phyloP scores from a whole-genome alignment of 2,113 vertebrate species.

The Zosterops japonicus region DNA sequence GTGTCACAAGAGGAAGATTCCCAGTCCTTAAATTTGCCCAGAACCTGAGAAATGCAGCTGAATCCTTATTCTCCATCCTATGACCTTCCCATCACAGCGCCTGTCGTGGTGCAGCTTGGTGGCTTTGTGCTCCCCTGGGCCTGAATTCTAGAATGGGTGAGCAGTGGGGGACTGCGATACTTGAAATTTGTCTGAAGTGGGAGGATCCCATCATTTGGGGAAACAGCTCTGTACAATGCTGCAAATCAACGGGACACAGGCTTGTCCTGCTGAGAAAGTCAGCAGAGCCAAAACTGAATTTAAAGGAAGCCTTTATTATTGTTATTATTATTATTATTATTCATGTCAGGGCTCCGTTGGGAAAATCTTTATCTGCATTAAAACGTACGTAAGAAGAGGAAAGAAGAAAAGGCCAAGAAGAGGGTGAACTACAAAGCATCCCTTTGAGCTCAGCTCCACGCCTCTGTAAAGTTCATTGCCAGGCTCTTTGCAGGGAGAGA shows the following conservation, averaged over 20 bases:
- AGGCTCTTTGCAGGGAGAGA: constrained; percentile 59
- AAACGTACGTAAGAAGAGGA: constrained; percentile 70
- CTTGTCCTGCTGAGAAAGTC: constrained; percentile 61
- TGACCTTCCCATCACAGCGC: background rate
- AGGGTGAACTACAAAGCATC: constrained; percentile 68
- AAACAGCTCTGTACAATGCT: constrained; percentile 1
- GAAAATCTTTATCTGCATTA: constrained; percentile 75
- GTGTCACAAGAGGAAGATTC: background rate
- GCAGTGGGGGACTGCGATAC: background rate
- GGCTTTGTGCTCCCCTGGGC: background rate
- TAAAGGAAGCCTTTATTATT: constrained; percentile 66
- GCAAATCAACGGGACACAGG: constrained; percentile 14
- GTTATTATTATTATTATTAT: constrained; percentile 70
- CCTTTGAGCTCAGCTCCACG: constrained; percentile 67
- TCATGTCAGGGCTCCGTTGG: constrained; percentile 66
- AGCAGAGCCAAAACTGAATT: constrained; percentile 63
- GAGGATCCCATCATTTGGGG: constrained; percentile 13
- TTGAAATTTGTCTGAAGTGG: constrained; percentile 10
- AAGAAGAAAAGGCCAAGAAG: constrained; percentile 71
- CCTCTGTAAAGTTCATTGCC: constrained; percentile 67
- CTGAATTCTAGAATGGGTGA: background rate
- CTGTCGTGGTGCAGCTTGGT: background rate
- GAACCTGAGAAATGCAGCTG: background rate
- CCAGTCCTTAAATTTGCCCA: background rate
- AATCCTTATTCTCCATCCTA: background rate